A percentile compares a stretch with the other conserved stretches of the same genome.
phyloP scores from a whole-genome alignment of 2,888 invertebrate genomes.

The Drosophila imparisetae region DNA sequence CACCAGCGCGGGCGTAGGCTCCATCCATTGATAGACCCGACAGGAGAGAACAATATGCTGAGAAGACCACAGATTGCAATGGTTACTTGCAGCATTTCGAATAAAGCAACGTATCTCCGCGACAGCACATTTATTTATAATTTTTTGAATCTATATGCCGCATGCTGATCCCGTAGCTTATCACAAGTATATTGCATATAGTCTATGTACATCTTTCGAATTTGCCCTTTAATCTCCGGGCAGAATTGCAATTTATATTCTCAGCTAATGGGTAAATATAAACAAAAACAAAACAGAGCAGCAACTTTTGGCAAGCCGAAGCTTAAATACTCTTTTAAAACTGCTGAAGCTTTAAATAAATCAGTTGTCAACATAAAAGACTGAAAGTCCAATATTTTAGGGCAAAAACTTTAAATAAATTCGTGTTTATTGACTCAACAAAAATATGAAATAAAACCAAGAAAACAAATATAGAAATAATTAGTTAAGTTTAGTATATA shows the following conservation, averaged over 20 bases:
- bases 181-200: constrained; percentile 15
- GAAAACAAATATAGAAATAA: constrained; percentile 32
- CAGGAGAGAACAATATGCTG: not conserved
- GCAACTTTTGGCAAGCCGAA: not conserved
- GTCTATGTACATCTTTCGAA: not conserved
- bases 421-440: constrained; percentile 59
- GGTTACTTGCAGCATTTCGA: constrained; percentile 38
- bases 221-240: not conserved
- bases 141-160: not conserved
- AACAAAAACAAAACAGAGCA: not conserved
- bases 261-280: not conserved
- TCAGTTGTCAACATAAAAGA: too few relatives aligned
- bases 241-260: constrained; percentile 1
- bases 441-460: constrained; percentile 38
- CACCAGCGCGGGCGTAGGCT: constrained; percentile 26
- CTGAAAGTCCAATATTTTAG: not conserved
- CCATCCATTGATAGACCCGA: constrained; percentile 24
- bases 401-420: constrained; percentile 33
- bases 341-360: too few relatives aligned
- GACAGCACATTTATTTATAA: not conserved
- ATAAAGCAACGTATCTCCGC: not conserved
- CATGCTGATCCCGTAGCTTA: constrained; percentile 21
- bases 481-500: constrained; percentile 44
- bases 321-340: not conserved
- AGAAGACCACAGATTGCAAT: constrained; percentile 24